phyloP scores from a whole-genome alignment of 2,113 vertebrate species.

The Taurulus bubalis region DNA sequence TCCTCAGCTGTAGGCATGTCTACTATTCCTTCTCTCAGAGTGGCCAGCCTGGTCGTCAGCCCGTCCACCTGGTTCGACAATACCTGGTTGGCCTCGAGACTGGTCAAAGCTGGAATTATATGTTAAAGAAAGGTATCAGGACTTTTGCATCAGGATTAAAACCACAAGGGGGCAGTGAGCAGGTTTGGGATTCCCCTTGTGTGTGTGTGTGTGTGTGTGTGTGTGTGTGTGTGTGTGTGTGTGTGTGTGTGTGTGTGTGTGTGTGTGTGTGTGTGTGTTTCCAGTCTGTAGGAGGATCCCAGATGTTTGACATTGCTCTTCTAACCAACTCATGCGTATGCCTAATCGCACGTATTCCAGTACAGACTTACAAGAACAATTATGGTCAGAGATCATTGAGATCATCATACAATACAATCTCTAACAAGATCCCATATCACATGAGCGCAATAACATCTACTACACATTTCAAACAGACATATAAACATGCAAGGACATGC shows the following conservation, averaged over 20 bases:
- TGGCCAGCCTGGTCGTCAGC: conserved; percentile 80
- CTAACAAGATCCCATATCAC: not conserved
- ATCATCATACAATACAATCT: not conserved
- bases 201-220: conserved; percentile 6
- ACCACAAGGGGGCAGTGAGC: conserved; percentile 59
- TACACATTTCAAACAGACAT: not conserved
- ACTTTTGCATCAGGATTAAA: conserved; percentile 1
- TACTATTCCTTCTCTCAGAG: conserved; percentile 68
- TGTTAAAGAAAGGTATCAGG: not conserved
- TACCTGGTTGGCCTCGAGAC: conserved; percentile 41
- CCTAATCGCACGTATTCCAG: not conserved
- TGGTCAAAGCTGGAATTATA: conserved; percentile 76
- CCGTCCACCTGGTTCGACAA: conserved; percentile 77
- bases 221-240: conserved; percentile 10
- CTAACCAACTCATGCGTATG: not conserved
- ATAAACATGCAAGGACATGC: not conserved
- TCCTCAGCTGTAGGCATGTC: conserved; percentile 83
- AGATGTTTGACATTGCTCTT: conserved; percentile 42
- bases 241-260: conserved; percentile 10
- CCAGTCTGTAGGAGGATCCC: conserved; percentile 4
- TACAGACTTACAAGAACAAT: not conserved
- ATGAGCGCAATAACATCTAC: not conserved
- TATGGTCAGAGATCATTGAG: not conserved
- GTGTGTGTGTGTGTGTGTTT: conserved; percentile 15
- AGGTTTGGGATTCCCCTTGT: conserved; percentile 4